Evolutionary conservation across 2,888 invertebrate genomes (phyloP), one percentile per base, ranked within the genome.

Genomic region (Euplagia quadripunctaria): DNA sequence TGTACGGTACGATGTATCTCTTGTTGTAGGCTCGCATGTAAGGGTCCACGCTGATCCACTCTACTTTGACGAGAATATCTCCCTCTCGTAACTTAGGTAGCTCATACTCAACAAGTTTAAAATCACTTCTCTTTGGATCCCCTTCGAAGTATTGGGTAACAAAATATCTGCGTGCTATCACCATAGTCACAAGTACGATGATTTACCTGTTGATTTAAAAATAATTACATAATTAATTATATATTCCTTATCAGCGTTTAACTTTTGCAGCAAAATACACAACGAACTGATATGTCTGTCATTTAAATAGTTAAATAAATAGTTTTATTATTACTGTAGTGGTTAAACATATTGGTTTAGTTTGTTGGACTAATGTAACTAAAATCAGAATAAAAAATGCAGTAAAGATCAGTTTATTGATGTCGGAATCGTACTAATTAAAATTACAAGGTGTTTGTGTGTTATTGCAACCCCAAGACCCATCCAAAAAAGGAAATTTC

Each of bases 81-180:
- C 73, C 20, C 11, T 83, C 71, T 31, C 68, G 6, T 96, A 83
- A 17, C 17, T 77, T 70, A 2, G 77, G 83, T 12, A 79, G 55
- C 66, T 96, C 96, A 84, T 97, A 96, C 82, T 97, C 96, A 0
- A 96, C 94, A 7, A 97, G 82, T 81, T 96, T 90, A 41, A 97
- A 94, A 87, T 97, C 97, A 0, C 94, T 89, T 46, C 89, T 85
- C 84, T 96, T 96, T 0, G 97, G 97, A 41, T 93, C 88, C 0
- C 97, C 97, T 43, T 96, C 88, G 81, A 97, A 97, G 69, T 93
- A 89, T 79, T 96, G 75, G 1, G n/a, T 96, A 1, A 90, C 93
- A 8, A 97, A 85, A 17, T 83, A 83, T 74, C 79, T 96, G 82
- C 95, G 96, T 31, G 96, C 96, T 68, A 92, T 94, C 55, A 96